Percentiles rank a stretch among this genome's conserved stretches.
phyloP scores from a whole-genome alignment of 1,140 invertebrate species.

The Eueides isabella region DNA sequence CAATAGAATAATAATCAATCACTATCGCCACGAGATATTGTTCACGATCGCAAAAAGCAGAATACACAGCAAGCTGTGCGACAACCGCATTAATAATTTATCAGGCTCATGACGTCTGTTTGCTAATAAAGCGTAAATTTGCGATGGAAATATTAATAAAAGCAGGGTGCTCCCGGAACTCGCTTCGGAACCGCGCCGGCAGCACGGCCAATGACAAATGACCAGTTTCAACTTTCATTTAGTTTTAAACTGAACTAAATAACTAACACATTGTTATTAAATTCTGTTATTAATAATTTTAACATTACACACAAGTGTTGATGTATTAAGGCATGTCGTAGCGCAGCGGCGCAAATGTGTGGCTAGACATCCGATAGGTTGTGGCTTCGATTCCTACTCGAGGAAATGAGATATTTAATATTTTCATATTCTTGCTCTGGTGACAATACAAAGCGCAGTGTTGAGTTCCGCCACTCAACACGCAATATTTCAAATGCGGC shows the following conservation, averaged over 20 bases:
- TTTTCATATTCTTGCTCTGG: no score
- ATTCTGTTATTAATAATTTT: constrained; percentile 36
- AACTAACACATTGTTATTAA: constrained; percentile 31
- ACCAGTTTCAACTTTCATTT: constrained; percentile 72
- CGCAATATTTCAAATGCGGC: no score
- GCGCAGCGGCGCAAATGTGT: no score
- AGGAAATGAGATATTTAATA: no score
- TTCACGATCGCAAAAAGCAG: constrained; percentile 60
- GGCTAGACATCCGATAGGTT: no score
- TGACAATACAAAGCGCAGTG: no score
- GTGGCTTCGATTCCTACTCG: no score
- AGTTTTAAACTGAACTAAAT: constrained; percentile 74
- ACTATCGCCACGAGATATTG: constrained; percentile 37
- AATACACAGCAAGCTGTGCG: constrained; percentile 68
- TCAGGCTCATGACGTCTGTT: constrained; percentile 79
- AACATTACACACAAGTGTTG: no score
- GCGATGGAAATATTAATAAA: constrained; percentile 81
- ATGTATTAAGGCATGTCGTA: no score
- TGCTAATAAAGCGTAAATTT: constrained; percentile 80
- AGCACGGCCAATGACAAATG: constrained; percentile 72
- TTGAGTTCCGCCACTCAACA: no score
- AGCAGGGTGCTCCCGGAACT: constrained; percentile 74
- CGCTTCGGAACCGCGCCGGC: constrained; percentile 54
- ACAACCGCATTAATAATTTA: constrained; percentile 81
- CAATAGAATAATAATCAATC: constrained; percentile 37